These are phyloP conservation scores for Stenopsyche tienmushanensis DNA, from an alignment of 1,140 invertebrate species.

Conservation along the genomic window DNA sequence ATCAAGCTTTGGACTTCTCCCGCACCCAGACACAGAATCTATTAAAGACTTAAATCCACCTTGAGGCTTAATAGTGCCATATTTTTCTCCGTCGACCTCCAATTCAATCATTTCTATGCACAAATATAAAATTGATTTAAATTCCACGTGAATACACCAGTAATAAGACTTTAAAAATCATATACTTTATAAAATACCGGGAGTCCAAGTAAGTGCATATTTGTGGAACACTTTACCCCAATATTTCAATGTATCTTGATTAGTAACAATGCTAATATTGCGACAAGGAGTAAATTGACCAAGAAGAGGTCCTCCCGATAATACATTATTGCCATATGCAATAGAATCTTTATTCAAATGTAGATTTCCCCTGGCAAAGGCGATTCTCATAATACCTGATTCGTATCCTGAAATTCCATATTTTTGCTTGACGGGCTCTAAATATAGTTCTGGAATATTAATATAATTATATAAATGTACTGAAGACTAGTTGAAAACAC, in stretches of 20 bases:
- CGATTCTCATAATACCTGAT: conserved; percentile 56
- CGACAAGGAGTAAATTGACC: conserved; percentile 18
- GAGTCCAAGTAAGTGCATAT: conserved; percentile 25
- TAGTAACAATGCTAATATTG: not conserved
- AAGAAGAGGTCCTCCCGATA: conserved; percentile 18
- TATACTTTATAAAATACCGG: too few relatives aligned
- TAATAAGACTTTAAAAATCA: too few relatives aligned
- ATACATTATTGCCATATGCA: not conserved
- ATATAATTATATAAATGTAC: not conserved
- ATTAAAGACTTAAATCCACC: conserved; percentile 18
- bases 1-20: too few relatives aligned
- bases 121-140: not conserved
- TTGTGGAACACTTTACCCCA: conserved; percentile 22
- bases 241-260: not conserved
- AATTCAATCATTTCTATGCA: conserved; percentile 20
- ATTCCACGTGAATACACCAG: not conserved
- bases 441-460: conserved; percentile 54
- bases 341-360: not conserved
- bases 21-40: too few relatives aligned
- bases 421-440: conserved; percentile 55
- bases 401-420: conserved; percentile 56
- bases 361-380: conserved; percentile 52
- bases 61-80: conserved; percentile 4
- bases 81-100: conserved; percentile 16
- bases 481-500: not conserved